These are phyloP conservation scores for Lamellibrachia satsuma DNA, from an alignment of 2,888 invertebrate species.

Conservation along the genomic window DNA sequence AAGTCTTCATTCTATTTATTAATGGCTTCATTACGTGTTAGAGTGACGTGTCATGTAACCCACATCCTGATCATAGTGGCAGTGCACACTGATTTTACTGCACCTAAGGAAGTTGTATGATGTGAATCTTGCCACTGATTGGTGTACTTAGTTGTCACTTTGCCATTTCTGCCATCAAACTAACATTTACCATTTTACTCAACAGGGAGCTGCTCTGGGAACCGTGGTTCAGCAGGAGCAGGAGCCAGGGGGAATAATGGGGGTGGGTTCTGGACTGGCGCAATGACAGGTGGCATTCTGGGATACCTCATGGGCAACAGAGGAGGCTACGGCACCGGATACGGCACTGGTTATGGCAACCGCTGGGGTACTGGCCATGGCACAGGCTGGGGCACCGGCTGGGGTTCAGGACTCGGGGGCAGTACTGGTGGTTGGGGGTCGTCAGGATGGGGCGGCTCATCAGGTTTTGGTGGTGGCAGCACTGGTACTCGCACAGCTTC, in stretches of 20 bases:
- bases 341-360: neutral
- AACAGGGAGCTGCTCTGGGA: conserved; percentile 25
- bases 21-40: neutral
- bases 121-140: neutral
- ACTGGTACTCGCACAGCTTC: conserved; percentile 30
- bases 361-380: neutral
- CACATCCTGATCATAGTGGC: neutral
- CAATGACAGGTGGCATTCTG: conserved; percentile 42
- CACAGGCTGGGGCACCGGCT: conserved; percentile 24
- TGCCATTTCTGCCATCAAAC: neutral
- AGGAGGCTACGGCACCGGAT: conserved; percentile 25
- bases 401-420: neutral
- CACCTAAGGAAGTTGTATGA: neutral
- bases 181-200: neutral
- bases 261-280: conserved; percentile 48
- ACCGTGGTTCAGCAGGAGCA: neutral
- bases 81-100: neutral
- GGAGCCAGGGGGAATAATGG: conserved; percentile 17
- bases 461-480: neutral
- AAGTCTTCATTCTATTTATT: neutral
- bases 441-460: neutral
- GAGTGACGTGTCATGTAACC: too few relatives aligned
- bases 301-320: conserved; percentile 45
- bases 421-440: neutral
- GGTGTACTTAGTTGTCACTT: neutral